Percentiles rank a stretch among this genome's conserved stretches.
These are phyloP conservation scores for Pantherophis alleghaniensis DNA, from an alignment of 2,797 vertebrate genomes.

Conservation along the genomic window DNA sequence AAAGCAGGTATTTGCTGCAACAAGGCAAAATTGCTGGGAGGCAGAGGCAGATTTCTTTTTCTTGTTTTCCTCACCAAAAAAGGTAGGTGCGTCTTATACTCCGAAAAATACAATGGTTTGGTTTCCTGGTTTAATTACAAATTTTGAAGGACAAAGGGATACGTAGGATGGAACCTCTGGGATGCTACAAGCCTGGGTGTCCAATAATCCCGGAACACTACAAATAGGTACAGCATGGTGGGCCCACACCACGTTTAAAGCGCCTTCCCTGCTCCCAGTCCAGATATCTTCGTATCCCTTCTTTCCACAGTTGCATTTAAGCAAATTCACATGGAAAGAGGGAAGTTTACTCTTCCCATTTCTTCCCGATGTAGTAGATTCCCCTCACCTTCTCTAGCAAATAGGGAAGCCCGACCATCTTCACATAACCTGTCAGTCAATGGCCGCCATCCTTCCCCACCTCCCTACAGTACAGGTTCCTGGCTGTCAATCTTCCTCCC, in stretches of 20 bases:
- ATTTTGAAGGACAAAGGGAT: background rate
- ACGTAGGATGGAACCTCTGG: background rate
- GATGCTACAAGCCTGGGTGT: background rate
- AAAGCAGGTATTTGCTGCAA: no score
- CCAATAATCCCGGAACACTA: background rate
- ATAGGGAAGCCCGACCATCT: background rate
- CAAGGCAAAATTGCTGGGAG: no score
- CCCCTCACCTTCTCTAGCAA: background rate
- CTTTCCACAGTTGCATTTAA: background rate
- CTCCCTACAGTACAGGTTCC: background rate
- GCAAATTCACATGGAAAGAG: background rate
- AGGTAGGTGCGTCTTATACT: no score
- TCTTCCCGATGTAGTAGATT: background rate
- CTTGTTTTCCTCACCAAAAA: no score
- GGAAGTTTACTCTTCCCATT: background rate
- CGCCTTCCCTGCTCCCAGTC: background rate
- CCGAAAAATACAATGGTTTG: no score
- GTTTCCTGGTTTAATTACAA: background rate
- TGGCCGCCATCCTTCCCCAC: background rate
- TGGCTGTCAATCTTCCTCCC: background rate
- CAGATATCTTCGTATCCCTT: background rate
- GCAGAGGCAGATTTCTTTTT: no score
- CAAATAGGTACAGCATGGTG: background rate
- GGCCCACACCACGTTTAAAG: background rate
- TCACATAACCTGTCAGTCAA: background rate